phyloP scores from a whole-genome alignment of 2,797 vertebrate genomes.

The Sphenopsis melanotis region DNA sequence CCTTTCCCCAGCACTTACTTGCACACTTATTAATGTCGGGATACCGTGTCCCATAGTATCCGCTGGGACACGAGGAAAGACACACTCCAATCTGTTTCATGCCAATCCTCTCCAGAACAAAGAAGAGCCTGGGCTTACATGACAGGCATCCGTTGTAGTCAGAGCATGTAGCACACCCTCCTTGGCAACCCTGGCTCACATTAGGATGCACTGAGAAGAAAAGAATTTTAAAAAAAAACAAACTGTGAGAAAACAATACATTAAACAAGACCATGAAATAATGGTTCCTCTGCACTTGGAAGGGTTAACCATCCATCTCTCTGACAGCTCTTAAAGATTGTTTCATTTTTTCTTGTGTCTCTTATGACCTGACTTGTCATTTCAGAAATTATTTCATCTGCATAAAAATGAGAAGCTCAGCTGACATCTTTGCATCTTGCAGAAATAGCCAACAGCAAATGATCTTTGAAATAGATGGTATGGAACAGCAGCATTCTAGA shows the following conservation, averaged over 20 bases:
- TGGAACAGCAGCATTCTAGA: not conserved
- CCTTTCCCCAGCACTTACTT: conserved; percentile 82
- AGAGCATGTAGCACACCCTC: conserved; percentile 96
- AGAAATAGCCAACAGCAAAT: not conserved
- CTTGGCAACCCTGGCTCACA: conserved; percentile 91
- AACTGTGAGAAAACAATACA: not conserved
- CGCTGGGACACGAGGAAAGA: conserved; percentile 93
- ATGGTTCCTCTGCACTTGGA: not conserved
- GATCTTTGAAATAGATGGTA: not conserved
- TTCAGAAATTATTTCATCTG: not conserved
- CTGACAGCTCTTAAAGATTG: not conserved
- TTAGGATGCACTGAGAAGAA: conserved; percentile 84
- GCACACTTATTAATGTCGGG: conserved; percentile 97
- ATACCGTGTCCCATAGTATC: conserved; percentile 94
- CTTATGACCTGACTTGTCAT: not conserved
- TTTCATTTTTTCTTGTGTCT: not conserved
- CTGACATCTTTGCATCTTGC: not conserved
- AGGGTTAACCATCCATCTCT: not conserved
- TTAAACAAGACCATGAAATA: not conserved
- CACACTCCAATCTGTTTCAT: conserved; percentile 98
- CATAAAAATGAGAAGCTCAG: not conserved
- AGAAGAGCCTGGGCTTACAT: conserved; percentile 96
- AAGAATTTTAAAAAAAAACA: not conserved
- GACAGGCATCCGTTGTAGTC: conserved; percentile 98
- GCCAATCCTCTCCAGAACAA: conserved; percentile 95